phyloP scores from a whole-genome alignment of 1,140 invertebrate species.

The Epicauta chinensis region DNA sequence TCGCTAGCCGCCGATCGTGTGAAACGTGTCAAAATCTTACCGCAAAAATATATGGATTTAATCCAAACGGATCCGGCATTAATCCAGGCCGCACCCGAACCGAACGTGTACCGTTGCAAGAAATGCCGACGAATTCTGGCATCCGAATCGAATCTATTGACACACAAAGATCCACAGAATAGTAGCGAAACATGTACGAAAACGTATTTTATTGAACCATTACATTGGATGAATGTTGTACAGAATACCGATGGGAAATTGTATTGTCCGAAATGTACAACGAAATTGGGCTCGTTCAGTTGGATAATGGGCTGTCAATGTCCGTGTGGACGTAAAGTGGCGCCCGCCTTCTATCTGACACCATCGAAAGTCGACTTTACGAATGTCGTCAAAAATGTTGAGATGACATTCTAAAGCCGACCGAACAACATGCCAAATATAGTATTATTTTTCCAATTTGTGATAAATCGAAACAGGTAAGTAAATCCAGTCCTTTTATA shows the following conservation, averaged over 20 bases:
- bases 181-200: slow-evolving; percentile 52
- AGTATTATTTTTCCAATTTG: too few relatives aligned
- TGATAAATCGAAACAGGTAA: too few relatives aligned
- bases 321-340: slow-evolving; percentile 75
- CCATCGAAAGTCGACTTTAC: slow-evolving; percentile 82
- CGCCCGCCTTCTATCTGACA: slow-evolving; percentile 79
- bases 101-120: slow-evolving; percentile 72
- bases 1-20: slow-evolving; percentile 73
- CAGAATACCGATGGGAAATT: slow-evolving; percentile 68
- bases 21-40: slow-evolving; percentile 75
- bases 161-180: slow-evolving; percentile 53
- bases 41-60: slow-evolving; percentile 66
- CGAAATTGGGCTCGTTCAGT: slow-evolving; percentile 75
- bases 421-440: background rate
- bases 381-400: slow-evolving; percentile 79
- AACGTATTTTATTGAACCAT: slow-evolving; percentile 74
- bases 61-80: slow-evolving; percentile 76
- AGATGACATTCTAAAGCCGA: slow-evolving; percentile 72
- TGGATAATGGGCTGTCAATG: slow-evolving; percentile 80
- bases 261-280: slow-evolving; percentile 74
- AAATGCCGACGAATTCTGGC: slow-evolving; percentile 73
- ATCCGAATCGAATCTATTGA: slow-evolving; percentile 68
- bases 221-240: slow-evolving; percentile 74
- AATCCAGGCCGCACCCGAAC: slow-evolving; percentile 66
- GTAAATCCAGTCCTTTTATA: too few relatives aligned